A percentile compares a stretch with the other conserved stretches of the same genome.
These are phyloP conservation scores for Dendrolimus pini DNA, from an alignment of 2,888 invertebrate species.

Conservation along the genomic window DNA sequence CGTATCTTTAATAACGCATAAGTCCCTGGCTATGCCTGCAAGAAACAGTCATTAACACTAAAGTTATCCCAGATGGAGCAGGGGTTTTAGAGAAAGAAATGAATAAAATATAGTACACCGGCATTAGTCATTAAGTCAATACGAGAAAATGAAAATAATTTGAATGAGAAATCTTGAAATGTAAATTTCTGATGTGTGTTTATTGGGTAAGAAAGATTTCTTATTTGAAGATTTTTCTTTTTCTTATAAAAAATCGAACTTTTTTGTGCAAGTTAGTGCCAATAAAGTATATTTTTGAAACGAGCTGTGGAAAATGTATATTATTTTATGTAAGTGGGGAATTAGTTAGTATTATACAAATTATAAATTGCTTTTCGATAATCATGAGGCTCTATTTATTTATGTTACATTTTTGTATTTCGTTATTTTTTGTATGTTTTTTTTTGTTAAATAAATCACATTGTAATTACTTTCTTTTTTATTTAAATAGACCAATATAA, in stretches of 20 bases:
- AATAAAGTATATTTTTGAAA: constrained; percentile 16
- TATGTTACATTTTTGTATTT: constrained; percentile 5
- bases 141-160: constrained; percentile 49
- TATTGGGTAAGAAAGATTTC: constrained; percentile 43
- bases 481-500: constrained; percentile 2
- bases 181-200: constrained; percentile 27
- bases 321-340: constrained; percentile 1
- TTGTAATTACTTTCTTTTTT: constrained; percentile 17
- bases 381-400: background rate
- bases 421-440: constrained; percentile 19
- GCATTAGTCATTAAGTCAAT: constrained; percentile 36
- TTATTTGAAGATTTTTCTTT: constrained; percentile 69
- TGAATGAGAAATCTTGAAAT: constrained; percentile 64
- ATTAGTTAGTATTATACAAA: constrained; percentile 1
- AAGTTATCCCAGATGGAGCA: too few relatives aligned
- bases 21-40: too few relatives aligned
- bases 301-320: background rate
- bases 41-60: too few relatives aligned
- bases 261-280: constrained; percentile 26
- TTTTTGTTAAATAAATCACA: constrained; percentile 30
- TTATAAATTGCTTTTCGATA: background rate
- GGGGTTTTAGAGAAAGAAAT: too few relatives aligned
- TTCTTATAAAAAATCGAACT: constrained; percentile 12
- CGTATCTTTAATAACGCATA: too few relatives aligned
- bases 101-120: too few relatives aligned